Evolutionary conservation across 2,888 invertebrate genomes (phyloP).

Genomic region (Nymphalis polychloros): DNA sequence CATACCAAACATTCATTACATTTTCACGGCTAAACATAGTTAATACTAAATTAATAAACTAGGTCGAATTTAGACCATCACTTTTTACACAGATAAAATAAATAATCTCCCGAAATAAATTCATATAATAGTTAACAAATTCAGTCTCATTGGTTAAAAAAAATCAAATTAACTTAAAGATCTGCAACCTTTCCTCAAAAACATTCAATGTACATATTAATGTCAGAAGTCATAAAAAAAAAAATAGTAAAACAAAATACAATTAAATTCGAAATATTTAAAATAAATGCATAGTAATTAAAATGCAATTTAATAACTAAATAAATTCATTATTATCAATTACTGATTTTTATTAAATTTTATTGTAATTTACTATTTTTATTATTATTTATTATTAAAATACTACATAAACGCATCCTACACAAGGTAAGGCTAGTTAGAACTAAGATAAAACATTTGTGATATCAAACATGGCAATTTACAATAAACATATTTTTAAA

Average conservation of each 20-base stretch:
- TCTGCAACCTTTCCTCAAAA: constrained; percentile 66
- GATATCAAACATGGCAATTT: constrained; percentile 30
- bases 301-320: constrained; percentile 41
- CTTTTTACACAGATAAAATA: constrained; percentile 50
- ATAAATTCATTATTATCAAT: constrained; percentile 16
- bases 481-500: constrained; percentile 26
- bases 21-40: constrained; percentile 8
- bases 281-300: constrained; percentile 55
- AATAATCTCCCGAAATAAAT: constrained; percentile 70
- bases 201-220: constrained; percentile 39
- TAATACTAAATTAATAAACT: constrained; percentile 16
- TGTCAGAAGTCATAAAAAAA: constrained; percentile 28
- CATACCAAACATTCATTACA: background rate
- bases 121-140: constrained; percentile 71
- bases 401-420: constrained; percentile 23
- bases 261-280: constrained; percentile 30
- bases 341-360: constrained; percentile 26
- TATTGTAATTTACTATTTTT: constrained; percentile 38
- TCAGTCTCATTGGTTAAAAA: constrained; percentile 79
- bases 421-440: constrained; percentile 30
- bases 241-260: constrained; percentile 6
- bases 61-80: constrained; percentile 28
- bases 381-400: constrained; percentile 45
- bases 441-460: constrained; percentile 27
- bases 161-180: constrained; percentile 53